Conservation (phyloP, 2,797 vertebrate genomes). For the Streptopelia turtur region DNA sequence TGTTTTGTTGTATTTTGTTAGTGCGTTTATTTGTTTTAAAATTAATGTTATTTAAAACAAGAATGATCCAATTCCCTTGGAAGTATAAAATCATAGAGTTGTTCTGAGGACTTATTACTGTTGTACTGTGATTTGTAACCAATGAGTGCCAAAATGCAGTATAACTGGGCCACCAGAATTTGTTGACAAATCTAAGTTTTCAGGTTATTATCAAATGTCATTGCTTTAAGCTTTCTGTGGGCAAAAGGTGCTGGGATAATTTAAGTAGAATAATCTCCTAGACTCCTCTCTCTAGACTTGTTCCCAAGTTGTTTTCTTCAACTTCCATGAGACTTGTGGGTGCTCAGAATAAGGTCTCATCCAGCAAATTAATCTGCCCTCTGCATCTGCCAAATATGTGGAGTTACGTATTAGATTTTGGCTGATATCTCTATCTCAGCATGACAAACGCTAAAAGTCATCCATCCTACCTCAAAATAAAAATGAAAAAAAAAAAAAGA, state of each 20-base stretch:
- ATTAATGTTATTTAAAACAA: not conserved
- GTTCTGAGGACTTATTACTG: not conserved
- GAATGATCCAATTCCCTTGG: not conserved
- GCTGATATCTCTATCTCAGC: conserved; percentile 32
- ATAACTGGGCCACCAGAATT: not conserved
- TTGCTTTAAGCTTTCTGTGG: conserved; percentile 52
- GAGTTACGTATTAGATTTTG: not conserved
- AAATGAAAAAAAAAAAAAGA: not conserved
- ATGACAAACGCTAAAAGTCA: not conserved
- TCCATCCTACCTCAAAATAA: not conserved
- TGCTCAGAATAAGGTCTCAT: not conserved
- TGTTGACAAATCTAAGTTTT: conserved; percentile 34
- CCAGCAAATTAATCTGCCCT: conserved; percentile 8
- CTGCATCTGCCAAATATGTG: conserved; percentile 12
- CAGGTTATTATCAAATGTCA: conserved; percentile 55
- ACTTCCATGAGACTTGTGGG: not conserved
- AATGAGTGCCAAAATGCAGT: not conserved
- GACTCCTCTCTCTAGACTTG: conserved; percentile 1
- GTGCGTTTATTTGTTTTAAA: no score
- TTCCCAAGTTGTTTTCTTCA: conserved; percentile 7
- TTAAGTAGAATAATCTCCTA: conserved; percentile 35
- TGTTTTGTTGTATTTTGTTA: no score
- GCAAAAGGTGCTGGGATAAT: conserved; percentile 47
- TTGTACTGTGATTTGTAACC: not conserved
- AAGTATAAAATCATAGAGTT: not conserved